Evolutionary conservation across 2,113 vertebrate genomes (phyloP).

Genomic region (Lota lota): DNA sequence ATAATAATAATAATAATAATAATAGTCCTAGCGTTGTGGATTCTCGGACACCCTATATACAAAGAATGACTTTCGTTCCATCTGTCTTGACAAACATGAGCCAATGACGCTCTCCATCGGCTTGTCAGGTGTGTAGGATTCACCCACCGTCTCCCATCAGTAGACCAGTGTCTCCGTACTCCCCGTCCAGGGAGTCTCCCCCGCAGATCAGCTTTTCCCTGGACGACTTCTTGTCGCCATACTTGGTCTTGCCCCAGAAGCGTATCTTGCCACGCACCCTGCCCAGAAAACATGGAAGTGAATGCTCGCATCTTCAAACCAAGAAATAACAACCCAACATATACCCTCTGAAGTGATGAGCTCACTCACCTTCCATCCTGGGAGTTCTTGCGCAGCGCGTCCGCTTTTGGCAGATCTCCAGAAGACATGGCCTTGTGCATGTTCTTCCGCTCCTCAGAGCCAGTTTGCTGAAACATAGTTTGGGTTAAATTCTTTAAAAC

Average conservation of each 20-base stretch:
- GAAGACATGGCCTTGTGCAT: slow-evolving; percentile 90
- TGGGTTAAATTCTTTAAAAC: slow-evolving; percentile 5
- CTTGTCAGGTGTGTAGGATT: not conserved
- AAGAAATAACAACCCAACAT: not conserved
- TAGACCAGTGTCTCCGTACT: slow-evolving; percentile 69
- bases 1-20: too few relatives aligned
- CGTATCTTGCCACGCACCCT: slow-evolving; percentile 89
- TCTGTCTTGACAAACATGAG: not conserved
- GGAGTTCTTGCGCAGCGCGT: slow-evolving; percentile 74
- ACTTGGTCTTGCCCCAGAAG: slow-evolving; percentile 91
- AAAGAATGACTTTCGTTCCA: too few relatives aligned
- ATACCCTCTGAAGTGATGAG: not conserved
- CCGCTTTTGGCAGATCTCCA: slow-evolving; percentile 83
- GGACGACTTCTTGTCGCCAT: slow-evolving; percentile 83
- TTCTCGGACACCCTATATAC: too few relatives aligned
- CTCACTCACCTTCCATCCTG: slow-evolving; percentile 83
- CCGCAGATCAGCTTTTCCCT: slow-evolving; percentile 81
- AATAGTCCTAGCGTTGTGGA: too few relatives aligned
- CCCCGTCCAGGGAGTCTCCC: slow-evolving; percentile 77
- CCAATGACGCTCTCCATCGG: not conserved
- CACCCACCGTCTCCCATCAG: slow-evolving; percentile 79
- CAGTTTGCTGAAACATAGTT: slow-evolving; percentile 68
- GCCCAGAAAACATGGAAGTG: not conserved
- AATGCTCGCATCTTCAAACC: not conserved
- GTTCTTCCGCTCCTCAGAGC: slow-evolving; percentile 74